These are phyloP conservation scores for Micoletzkya japonica DNA, from an alignment of 2,888 invertebrate species.

Conservation along the genomic window DNA sequence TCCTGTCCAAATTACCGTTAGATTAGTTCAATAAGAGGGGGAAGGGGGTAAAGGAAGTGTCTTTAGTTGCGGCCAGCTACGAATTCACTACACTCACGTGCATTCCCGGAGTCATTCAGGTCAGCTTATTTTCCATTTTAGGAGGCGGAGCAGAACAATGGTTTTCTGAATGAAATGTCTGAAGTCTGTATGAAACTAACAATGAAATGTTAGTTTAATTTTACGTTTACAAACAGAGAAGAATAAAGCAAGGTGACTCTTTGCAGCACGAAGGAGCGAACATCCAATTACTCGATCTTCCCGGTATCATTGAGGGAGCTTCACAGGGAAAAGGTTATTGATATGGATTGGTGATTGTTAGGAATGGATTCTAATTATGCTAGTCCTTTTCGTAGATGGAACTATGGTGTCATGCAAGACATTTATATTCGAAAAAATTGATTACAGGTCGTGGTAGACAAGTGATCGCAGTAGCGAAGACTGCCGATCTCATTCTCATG, in stretches of 20 bases:
- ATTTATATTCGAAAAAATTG: not conserved
- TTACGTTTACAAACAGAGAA: not conserved
- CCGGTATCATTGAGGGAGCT: constrained; percentile 99
- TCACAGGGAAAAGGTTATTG: constrained; percentile 73
- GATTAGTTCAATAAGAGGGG: not conserved
- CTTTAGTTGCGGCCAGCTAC: constrained; percentile 90
- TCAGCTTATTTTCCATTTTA: no score
- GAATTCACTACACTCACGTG: constrained; percentile 98
- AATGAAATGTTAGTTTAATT: not conserved
- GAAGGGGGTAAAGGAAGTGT: no score
- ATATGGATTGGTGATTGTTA: not conserved
- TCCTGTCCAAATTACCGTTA: not conserved
- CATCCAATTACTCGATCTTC: constrained; percentile 94
- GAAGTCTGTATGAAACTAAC: not conserved
- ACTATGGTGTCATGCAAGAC: not conserved
- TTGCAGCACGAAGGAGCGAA: constrained; percentile 94
- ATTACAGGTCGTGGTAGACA: constrained; percentile 66
- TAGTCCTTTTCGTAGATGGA: not conserved
- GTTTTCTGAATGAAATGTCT: not conserved
- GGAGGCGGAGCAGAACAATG: no score
- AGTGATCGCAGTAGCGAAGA: constrained; percentile 97
- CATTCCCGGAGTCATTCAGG: constrained; percentile 89
- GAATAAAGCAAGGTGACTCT: constrained; percentile 70
- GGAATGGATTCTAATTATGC: constrained; percentile 11
- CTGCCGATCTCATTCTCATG: constrained; percentile 95